Conservation (phyloP, 2,888 invertebrate species). For the Acrocyrtus sp. region DNA sequence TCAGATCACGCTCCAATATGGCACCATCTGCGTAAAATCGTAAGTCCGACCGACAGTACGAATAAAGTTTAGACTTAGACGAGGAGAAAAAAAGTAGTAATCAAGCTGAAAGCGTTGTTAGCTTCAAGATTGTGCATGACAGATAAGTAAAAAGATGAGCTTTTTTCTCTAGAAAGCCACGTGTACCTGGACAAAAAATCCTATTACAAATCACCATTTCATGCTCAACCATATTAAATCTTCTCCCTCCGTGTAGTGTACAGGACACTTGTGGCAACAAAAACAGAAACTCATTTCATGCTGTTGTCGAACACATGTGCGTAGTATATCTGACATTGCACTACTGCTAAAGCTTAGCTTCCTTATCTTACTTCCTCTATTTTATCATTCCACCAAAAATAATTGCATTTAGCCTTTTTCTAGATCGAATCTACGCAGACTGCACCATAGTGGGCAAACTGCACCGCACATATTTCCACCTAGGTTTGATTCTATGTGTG, state of each 20-base stretch:
- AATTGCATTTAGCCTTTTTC: background rate
- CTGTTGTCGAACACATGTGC: no score
- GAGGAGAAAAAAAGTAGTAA: constrained; percentile 23
- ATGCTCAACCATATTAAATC: constrained; percentile 30
- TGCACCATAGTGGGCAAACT: no score
- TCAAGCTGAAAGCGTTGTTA: constrained; percentile 45
- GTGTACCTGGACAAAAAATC: constrained; percentile 34
- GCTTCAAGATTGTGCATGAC: constrained; percentile 24
- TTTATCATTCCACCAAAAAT: background rate
- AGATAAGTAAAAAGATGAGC: constrained; percentile 40
- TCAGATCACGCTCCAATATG: no score
- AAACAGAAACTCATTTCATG: no score
- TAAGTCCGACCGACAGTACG: no score
- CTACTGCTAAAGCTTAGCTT: no score
- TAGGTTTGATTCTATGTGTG: no score
- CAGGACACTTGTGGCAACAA: constrained; percentile 3
- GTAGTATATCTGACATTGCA: no score
- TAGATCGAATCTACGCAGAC: background rate
- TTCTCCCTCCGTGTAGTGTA: background rate
- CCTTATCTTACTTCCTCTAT: background rate
- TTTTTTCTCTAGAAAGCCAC: constrained; percentile 35
- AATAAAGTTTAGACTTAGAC: no score
- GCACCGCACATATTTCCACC: no score
- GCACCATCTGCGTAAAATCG: no score
- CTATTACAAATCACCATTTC: constrained; percentile 43